Conservation (phyloP, 2,888 invertebrate species). For the Leucania comma region DNA sequence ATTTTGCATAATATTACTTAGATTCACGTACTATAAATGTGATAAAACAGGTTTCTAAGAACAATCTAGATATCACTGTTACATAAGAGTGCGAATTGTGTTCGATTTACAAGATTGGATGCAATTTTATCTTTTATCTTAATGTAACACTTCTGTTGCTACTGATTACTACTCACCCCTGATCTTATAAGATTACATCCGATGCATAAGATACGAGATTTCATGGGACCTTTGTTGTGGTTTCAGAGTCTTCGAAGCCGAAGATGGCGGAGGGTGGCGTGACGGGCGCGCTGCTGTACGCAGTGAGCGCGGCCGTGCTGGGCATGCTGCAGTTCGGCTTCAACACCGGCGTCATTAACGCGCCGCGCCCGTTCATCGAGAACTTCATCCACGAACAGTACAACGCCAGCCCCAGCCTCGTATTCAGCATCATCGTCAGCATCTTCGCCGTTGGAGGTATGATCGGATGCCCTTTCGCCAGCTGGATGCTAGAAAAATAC, state of each 20-base stretch:
- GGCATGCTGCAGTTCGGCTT: constrained; percentile 94
- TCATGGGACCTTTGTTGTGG: constrained; percentile 31
- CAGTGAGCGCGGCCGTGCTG: constrained; percentile 92
- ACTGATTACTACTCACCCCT: constrained; percentile 24
- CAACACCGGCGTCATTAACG: constrained; percentile 93
- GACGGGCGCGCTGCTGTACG: constrained; percentile 92
- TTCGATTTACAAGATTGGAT: constrained; percentile 15
- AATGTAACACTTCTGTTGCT: constrained; percentile 22
- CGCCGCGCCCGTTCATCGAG: constrained; percentile 92
- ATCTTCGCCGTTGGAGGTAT: constrained; percentile 95
- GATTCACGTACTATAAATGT: not conserved
- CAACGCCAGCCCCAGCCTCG: constrained; percentile 84
- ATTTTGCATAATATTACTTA: too few relatives aligned
- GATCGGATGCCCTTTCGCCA: constrained; percentile 94
- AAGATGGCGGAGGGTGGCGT: constrained; percentile 86
- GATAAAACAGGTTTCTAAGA: constrained; percentile 30
- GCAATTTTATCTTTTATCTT: constrained; percentile 52
- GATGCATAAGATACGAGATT: not conserved
- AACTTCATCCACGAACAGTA: constrained; percentile 91
- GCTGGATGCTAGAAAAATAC: constrained; percentile 93
- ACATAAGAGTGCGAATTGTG: constrained; percentile 22
- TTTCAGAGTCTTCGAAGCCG: constrained; percentile 75
- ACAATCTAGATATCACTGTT: constrained; percentile 16
- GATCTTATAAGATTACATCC: constrained; percentile 42
- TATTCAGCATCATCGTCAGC: constrained; percentile 93